phyloP scores from a whole-genome alignment of 1,140 invertebrate genomes.

The Cyclargus thomasi region DNA sequence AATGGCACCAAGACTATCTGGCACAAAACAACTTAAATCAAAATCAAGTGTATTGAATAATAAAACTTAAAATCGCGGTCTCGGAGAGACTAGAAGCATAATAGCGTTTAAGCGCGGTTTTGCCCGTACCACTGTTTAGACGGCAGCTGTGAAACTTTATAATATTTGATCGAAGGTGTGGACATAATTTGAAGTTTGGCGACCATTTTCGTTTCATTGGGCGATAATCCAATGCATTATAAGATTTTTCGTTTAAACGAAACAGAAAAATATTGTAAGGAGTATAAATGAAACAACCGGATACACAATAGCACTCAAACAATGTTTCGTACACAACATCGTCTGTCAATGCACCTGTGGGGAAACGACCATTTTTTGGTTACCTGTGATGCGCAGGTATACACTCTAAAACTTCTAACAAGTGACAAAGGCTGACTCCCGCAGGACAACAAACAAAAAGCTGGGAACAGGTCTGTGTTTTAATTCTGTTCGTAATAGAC shows the following conservation, averaged over 20 bases:
- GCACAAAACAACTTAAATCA: no score
- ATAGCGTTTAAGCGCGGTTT: no score
- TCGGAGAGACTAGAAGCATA: no score
- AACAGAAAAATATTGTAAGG: neutral
- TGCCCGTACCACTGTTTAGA: no score
- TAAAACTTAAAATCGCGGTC: no score
- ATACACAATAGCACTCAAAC: neutral
- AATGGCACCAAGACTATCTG: no score
- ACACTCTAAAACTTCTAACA: neutral
- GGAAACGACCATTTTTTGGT: slow-evolving; percentile 1
- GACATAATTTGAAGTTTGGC: no score
- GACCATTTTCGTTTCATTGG: neutral
- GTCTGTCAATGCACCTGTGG: neutral
- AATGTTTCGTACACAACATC: neutral
- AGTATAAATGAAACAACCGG: neutral
- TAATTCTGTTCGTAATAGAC: no score
- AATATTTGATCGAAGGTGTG: no score
- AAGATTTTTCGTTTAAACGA: neutral
- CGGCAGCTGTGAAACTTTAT: no score
- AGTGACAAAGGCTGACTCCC: neutral
- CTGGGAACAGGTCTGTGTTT: neutral
- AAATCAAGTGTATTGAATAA: no score
- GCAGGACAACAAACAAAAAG: neutral
- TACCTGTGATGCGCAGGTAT: neutral
- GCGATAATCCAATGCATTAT: neutral